phyloP scores from a whole-genome alignment of 2,797 vertebrate species.

The Squalus acanthias region DNA sequence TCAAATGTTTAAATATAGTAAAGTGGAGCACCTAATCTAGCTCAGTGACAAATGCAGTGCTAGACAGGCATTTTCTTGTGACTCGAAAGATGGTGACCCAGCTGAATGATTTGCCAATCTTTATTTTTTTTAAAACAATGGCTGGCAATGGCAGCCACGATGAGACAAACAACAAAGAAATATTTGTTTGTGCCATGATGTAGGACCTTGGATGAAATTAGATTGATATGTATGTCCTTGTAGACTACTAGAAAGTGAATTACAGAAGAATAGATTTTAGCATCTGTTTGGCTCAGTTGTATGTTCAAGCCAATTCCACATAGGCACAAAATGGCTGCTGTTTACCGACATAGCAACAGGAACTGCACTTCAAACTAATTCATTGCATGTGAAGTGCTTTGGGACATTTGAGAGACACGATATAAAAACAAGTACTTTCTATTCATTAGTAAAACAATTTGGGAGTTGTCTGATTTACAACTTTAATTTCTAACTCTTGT shows the following conservation, averaged over 20 bases:
- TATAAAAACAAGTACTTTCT: not conserved
- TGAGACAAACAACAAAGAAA: not conserved
- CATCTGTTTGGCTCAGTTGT: not conserved
- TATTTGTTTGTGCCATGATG: not conserved
- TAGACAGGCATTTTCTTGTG: not conserved
- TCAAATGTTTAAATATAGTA: not conserved
- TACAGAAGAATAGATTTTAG: not conserved
- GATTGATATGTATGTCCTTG: not conserved
- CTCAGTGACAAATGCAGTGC: not conserved
- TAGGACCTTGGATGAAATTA: not conserved
- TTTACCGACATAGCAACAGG: not conserved
- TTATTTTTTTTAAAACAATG: not conserved
- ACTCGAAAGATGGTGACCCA: not conserved
- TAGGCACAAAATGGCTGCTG: not conserved
- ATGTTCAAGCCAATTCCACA: not conserved
- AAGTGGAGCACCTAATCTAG: not conserved
- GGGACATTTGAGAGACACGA: not conserved
- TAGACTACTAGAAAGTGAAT: not conserved
- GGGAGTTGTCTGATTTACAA: not conserved
- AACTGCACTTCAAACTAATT: not conserved
- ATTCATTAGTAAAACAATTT: not conserved
- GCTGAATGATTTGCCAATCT: not conserved
- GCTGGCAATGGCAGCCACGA: not conserved
- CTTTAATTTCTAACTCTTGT: not conserved
- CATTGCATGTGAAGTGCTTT: not conserved